phyloP scores from a whole-genome alignment of 2,888 invertebrate genomes.

The Quadriops clusia region DNA sequence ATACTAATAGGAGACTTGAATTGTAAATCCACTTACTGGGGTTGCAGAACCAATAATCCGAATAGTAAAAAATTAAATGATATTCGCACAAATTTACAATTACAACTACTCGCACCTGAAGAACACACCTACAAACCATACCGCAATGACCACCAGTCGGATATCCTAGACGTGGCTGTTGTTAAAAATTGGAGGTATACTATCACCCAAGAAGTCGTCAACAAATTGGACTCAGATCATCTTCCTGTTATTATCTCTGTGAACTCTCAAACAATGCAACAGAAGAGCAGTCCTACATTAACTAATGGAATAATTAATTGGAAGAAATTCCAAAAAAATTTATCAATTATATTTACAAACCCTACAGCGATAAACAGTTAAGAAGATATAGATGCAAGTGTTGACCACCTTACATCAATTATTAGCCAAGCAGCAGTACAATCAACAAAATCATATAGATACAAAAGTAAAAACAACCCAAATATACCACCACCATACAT shows the following conservation, averaged over 20 bases:
- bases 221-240: constrained; percentile 12
- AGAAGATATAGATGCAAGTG: constrained; percentile 4
- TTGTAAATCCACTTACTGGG: constrained; percentile 10
- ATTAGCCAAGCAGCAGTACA: no score
- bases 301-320: constrained; percentile 3
- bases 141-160: constrained; percentile 9
- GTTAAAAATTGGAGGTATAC: constrained; percentile 9
- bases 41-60: constrained; percentile 10
- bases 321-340: constrained; percentile 2
- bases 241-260: constrained; percentile 7
- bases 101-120: constrained; percentile 10
- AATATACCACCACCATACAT: constrained; percentile 4
- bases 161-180: constrained; percentile 11
- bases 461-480: constrained; percentile 4
- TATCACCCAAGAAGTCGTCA: constrained; percentile 10
- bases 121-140: constrained; percentile 12
- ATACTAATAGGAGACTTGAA: constrained; percentile 12
- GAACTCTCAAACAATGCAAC: constrained; percentile 7
- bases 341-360: neutral
- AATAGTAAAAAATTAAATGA: constrained; percentile 9
- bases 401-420: constrained; percentile 8
- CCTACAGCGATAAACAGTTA: constrained; percentile 2
- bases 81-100: constrained; percentile 4
- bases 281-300: no score
- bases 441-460: constrained; percentile 6